These are phyloP conservation scores for Agrochola macilenta DNA, from an alignment of 2,888 invertebrate genomes.

Conservation along the genomic window DNA sequence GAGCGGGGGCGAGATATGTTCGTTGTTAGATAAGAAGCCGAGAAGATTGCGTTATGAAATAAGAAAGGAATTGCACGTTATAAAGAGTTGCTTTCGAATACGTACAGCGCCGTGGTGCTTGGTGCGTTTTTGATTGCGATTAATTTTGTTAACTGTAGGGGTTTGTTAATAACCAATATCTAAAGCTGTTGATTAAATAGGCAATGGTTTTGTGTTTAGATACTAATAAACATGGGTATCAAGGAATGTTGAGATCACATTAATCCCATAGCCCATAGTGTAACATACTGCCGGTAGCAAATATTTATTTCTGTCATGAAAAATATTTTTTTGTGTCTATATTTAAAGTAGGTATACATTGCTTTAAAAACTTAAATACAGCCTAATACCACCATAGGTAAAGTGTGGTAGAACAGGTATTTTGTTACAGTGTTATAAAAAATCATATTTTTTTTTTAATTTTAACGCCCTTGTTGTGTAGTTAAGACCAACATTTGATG, in stretches of 20 bases:
- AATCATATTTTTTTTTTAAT: constrained; percentile 1
- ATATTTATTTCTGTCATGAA: neutral
- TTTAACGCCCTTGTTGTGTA: constrained; percentile 20
- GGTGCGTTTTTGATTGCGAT: constrained; percentile 79
- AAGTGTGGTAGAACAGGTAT: neutral
- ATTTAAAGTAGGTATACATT: neutral
- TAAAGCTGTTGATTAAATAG: constrained; percentile 55
- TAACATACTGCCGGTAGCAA: neutral
- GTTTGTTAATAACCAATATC: constrained; percentile 63
- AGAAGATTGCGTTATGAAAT: constrained; percentile 90
- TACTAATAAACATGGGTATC: neutral
- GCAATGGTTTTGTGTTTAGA: constrained; percentile 25
- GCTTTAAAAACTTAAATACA: neutral
- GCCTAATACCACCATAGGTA: neutral
- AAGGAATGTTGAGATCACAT: neutral
- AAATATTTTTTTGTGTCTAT: neutral
- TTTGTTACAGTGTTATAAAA: constrained; percentile 5
- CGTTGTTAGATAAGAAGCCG: constrained; percentile 88
- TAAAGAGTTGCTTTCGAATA: constrained; percentile 87
- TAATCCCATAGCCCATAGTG: neutral
- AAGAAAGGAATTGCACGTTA: constrained; percentile 88
- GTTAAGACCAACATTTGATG: constrained; percentile 52
- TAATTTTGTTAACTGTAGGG: constrained; percentile 72
- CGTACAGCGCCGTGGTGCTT: constrained; percentile 78
- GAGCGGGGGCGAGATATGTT: constrained; percentile 89